Evolutionary conservation across 2,113 vertebrate genomes (phyloP), one percentile per base, ranked within the genome.

Genomic region (Entosphenus tridentatus): DNA sequence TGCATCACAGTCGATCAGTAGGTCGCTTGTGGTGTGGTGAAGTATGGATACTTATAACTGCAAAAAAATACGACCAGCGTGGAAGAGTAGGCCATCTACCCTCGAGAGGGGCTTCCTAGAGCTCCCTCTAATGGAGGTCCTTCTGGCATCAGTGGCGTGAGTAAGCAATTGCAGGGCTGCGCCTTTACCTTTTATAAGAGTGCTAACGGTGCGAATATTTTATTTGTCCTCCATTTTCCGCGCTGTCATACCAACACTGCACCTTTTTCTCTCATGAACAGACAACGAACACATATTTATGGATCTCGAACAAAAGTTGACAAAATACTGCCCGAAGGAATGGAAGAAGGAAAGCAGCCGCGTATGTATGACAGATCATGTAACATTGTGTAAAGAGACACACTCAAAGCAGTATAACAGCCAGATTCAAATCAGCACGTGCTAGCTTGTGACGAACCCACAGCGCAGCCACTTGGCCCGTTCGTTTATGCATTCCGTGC

Each of bases 201-300:
- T 65, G 18, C 62, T 16, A 65, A n/a, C 9, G n/a, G n/a, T 16
- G 18, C 21, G 62, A 18, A 65, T 17, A 62, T 21, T 65, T n/a
- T 65, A 18, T 1, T 65, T 39, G 39, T 39, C 39, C 39, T 39
- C 39, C 6, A 39, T 39, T 39, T 39, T 7, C 39, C 39, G 39
- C 39, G 39, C 39, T 39, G 39, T 39, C 39, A 39, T 39, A 39
- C 39, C 39, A 39, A 39, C 39, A 39, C 39, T 39, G 39, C 39
- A 39, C 39, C 5, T 39, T 39, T 39, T 39, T 39, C 39, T 39
- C 39, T 39, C 39, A 39, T 39, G 39, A 39, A 18, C 71, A 93
- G 87, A 91, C 77, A 84, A 86, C 59, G 86, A 90, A 72, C 82
- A 87, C 71, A 78, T 88, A 70, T 93, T 88, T 75, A 77, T 90